Base-by-base conservation (phyloP, 2,797 vertebrate species). In the Neostethus bicornis region DNA sequence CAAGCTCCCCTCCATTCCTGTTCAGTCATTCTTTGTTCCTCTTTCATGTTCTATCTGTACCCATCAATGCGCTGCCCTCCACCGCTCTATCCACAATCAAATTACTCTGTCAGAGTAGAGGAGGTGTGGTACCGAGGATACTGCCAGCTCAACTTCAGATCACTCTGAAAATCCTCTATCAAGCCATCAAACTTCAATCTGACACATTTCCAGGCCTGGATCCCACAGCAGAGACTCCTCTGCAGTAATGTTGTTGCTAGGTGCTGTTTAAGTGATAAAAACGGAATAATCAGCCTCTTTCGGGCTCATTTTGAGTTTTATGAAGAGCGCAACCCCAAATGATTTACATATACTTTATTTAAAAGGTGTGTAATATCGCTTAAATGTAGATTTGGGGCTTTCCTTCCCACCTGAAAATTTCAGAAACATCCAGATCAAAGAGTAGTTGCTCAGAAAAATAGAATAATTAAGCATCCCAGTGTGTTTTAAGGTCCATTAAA, bases 231-330 rank as follows among this genome's bases (percentile, higher is more conserved):
- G 53, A 67, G 53, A 46, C 51, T 66, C 46, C 58, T 75, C 13
- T 3, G 38, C n/a, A 51, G 45, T 34, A 57, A 74, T 73, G 70
- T 55, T 69, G 85, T 88, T 87, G 81, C 84, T 83, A 86, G 80
- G 81, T 78, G 79, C 79, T 43, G 57, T 64, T 66, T 77, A 59
- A 83, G 70, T 70, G 79, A 86, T 67, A 60, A 73, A 79, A 75
- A n/a, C n/a, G 75, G 75, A 80, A 83, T 83, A 84, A 86, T 85
- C 67, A 81, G 71, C 62, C 70, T 70, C 64, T 77, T 54, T 64
- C 63, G 80, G 70, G 6, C 72, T 61, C 49, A 50, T 80, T 69
- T 84, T 80, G 71, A 84, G 64, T 59, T 32, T 42, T 69, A 56
- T 44, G 75, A 72, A 61, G 56, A 75, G 70, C 60, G 74, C 68